Evolutionary conservation across 2,888 invertebrate genomes (phyloP).

Genomic region (Harpagoxenus sublaevis): DNA sequence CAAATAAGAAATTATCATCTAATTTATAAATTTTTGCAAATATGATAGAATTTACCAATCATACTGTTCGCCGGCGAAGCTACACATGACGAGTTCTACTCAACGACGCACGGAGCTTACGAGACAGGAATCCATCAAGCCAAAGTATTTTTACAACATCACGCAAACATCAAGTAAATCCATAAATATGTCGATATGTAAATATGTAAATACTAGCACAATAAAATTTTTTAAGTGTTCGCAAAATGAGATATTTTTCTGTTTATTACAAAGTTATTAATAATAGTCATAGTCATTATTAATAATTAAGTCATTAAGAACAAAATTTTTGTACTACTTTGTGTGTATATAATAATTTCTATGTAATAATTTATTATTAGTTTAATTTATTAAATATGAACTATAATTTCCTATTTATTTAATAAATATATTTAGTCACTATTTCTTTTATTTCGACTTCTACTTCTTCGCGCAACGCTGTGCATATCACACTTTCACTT

Average conservation of each 20-base stretch:
- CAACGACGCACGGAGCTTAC: slow-evolving; percentile 90
- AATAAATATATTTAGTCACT: background rate
- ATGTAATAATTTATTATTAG: background rate
- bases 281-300: too few species aligned
- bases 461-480: background rate
- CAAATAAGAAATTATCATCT: background rate
- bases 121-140: slow-evolving; percentile 88
- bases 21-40: background rate
- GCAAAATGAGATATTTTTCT: background rate
- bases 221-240: slow-evolving; percentile 4
- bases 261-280: background rate
- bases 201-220: slow-evolving; percentile 5
- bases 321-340: background rate
- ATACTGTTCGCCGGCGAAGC: slow-evolving; percentile 90
- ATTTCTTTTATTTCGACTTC: background rate
- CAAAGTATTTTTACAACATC: slow-evolving; percentile 82
- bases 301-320: background rate
- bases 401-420: background rate
- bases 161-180: slow-evolving; percentile 62
- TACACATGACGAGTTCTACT: slow-evolving; percentile 88
- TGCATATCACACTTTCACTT: background rate
- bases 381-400: background rate
- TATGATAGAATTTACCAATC: slow-evolving; percentile 85
- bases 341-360: background rate
- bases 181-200: slow-evolving; percentile 10